A percentile compares a stretch with the other conserved stretches of the same genome.
These are phyloP conservation scores for Chionomys nivalis DNA, from an alignment of 2,113 vertebrate species.

Conservation along the genomic window DNA sequence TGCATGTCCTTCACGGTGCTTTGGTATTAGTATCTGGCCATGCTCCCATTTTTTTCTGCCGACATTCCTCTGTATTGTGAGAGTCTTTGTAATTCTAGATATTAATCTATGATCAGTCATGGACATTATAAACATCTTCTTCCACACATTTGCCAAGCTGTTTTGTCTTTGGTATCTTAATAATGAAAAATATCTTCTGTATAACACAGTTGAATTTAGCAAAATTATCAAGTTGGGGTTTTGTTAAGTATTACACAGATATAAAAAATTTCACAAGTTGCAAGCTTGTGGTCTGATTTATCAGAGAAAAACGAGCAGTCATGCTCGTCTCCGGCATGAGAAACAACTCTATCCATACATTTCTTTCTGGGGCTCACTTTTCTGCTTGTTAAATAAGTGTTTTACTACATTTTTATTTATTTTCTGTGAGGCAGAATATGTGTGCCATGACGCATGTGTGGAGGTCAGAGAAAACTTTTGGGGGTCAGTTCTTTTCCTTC, in stretches of 20 bases:
- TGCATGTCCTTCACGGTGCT: not conserved
- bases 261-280: not conserved
- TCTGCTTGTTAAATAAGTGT: not conserved
- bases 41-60: not conserved
- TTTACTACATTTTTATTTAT: not conserved
- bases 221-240: not conserved
- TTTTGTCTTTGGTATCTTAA: not conserved
- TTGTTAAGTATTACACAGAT: constrained; percentile 6
- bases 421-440: not conserved
- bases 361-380: not conserved
- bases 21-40: not conserved
- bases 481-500: not conserved
- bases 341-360: not conserved
- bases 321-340: not conserved
- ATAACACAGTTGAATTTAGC: not conserved
- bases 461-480: not conserved
- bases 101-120: not conserved
- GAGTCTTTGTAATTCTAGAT: not conserved
- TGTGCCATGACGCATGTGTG: not conserved
- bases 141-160: not conserved
- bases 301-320: not conserved
- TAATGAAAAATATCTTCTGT: not conserved
- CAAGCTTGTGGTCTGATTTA: not conserved
- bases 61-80: not conserved
- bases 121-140: not conserved